Evolutionary conservation across 2,888 invertebrate genomes (phyloP).

Genomic region (Leptopilina myrica): DNA sequence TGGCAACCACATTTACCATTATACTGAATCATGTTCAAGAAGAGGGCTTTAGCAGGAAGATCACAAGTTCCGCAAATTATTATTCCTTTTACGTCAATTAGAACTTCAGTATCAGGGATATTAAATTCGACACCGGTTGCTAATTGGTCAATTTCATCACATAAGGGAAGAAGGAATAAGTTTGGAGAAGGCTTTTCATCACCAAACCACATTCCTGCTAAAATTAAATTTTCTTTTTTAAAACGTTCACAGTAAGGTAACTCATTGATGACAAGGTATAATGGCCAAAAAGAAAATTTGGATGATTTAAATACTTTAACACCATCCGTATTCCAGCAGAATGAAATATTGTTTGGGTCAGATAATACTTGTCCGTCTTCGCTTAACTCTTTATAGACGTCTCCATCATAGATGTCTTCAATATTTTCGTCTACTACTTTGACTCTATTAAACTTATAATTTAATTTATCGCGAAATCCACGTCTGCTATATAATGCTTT

Average conservation of each 20-base stretch:
- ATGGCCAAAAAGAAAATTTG: background rate
- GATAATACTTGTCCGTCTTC: background rate
- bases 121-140: background rate
- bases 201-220: background rate
- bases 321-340: background rate
- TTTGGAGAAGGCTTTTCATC: background rate
- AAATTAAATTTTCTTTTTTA: constrained; percentile 1
- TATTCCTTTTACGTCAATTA: background rate
- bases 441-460: too few species aligned
- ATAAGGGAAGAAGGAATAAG: background rate
- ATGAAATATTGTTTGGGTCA: background rate
- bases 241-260: background rate
- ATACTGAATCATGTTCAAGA: background rate
- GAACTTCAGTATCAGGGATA: background rate
- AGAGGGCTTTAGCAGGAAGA: background rate
- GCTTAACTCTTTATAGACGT: background rate
- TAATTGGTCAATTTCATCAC: background rate
- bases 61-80: background rate
- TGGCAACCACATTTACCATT: background rate
- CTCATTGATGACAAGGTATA: background rate
- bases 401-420: too few species aligned
- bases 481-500: too few species aligned
- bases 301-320: background rate
- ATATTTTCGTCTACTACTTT: too few species aligned
- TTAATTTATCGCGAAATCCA: too few species aligned